These are phyloP conservation scores for Poecilia latipinna DNA, from an alignment of 2,113 vertebrate species.

Conservation along the genomic window DNA sequence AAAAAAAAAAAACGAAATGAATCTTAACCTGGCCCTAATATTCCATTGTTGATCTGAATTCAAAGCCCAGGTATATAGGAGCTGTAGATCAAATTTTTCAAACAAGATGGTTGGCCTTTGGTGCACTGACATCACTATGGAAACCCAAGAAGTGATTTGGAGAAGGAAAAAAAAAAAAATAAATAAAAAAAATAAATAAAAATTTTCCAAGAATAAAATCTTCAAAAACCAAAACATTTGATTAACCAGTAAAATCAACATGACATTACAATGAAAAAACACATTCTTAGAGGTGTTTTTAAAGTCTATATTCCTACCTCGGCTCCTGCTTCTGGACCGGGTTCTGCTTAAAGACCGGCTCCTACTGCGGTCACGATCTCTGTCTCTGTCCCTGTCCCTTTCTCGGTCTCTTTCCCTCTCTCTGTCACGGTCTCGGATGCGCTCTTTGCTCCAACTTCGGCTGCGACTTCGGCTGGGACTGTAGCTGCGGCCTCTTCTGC, in stretches of 20 bases:
- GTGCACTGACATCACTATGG: no score
- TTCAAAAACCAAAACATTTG: no score
- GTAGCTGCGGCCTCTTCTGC: conserved; percentile 91
- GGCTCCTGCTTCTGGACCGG: conserved; percentile 88
- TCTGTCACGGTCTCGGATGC: conserved; percentile 88
- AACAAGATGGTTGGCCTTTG: no score
- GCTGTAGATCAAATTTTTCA: no score
- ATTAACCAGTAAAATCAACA: background rate
- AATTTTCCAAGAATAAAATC: no score
- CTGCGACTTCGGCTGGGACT: conserved; percentile 94
- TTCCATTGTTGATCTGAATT: no score
- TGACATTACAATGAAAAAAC: background rate
- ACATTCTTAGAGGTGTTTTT: background rate
- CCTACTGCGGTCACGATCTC: conserved; percentile 77
- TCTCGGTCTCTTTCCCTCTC: conserved; percentile 87
- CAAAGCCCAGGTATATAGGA: no score
- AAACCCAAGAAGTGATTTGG: no score
- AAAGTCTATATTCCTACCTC: conserved; percentile 56
- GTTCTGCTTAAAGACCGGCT: conserved; percentile 78
- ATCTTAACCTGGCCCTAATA: no score
- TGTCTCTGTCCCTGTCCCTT: conserved; percentile 79
- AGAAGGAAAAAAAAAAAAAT: no score
- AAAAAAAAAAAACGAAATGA: no score
- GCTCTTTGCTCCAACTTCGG: conserved; percentile 95
- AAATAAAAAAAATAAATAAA: no score